phyloP scores from a whole-genome alignment of 64 coral and sea anemone genomes.

The Pocillopora damicornis region DNA sequence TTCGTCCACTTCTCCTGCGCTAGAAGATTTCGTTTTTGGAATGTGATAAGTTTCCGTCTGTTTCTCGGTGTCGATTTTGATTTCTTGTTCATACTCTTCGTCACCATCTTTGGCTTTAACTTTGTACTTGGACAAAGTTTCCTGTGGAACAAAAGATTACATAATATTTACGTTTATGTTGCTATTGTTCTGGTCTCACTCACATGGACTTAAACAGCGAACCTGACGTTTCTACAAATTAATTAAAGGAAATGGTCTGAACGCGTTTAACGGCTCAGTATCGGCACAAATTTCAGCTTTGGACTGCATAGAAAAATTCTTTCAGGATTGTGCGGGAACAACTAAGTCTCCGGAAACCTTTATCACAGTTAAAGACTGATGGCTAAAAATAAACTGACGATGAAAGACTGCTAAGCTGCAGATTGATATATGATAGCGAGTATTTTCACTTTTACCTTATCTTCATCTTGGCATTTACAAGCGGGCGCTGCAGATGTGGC shows the following conservation, averaged over 20 bases:
- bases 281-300: too few relatives aligned
- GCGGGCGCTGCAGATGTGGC: background rate
- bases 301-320: too few relatives aligned
- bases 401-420: background rate
- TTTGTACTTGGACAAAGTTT: background rate
- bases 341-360: too few relatives aligned
- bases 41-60: background rate
- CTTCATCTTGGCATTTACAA: conserved; percentile 7
- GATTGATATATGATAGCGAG: background rate
- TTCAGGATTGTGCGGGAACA: too few relatives aligned
- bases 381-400: background rate
- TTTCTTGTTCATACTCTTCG: background rate
- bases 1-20: background rate
- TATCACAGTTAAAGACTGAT: too few relatives aligned
- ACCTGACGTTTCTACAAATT: background rate
- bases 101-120: conserved; percentile 7
- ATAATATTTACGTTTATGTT: background rate
- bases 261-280: too few relatives aligned
- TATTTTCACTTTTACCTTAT: background rate
- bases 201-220: background rate
- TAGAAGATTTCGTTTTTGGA: background rate
- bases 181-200: background rate
- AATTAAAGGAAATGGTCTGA: background rate
- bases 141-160: background rate
- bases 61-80: background rate